Base-by-base conservation (phyloP, 1,140 invertebrate genomes). In the Drosophila fuyamai region DNA sequence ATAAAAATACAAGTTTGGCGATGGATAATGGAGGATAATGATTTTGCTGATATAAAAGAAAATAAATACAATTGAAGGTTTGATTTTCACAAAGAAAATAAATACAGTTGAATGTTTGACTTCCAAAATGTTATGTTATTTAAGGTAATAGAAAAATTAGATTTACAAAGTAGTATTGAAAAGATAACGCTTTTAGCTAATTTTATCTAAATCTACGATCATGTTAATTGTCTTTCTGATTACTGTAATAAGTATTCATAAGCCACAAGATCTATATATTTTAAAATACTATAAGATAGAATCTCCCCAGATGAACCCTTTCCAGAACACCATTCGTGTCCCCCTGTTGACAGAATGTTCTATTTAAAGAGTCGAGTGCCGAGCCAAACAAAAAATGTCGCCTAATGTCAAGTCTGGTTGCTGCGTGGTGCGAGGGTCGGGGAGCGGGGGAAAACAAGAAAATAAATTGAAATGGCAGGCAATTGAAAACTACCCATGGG, bases 401-500 rank as follows among this genome's bases (percentile, higher is more conserved):
- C 41, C 73, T 70, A 61, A 56, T 70, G 74, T 68, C 73, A 66
- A 68, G 60, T 44, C 36, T 67, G 18, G 29, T 3, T 23, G 14
- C 29, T 23, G 1, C 36, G 10, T 29, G 6, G 5, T 8, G 27
- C 14, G 32, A 14, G 27, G 40, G 12, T n/a, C 12, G 3, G 51
- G 23, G 12, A 7, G 12, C 1, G 10, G n/a, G 8, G 27, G n/a
- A 58, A 76, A 59, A 76, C 74, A 77, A 60, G 54, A 68, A 56
- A 46, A 77, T 61, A 68, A 77, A 77, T 76, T 68, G 56, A 76
- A 77, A 77, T 77, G 43, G 43, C 73, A 55, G 74, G 41, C 73
- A 76, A 76, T 76, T 76, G 73, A 68, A 68, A 77, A 76, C 71
- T 74, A 74, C 57, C 70, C 58, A 62, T 47, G 71, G 70, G 74